Percentiles rank a stretch among this genome's conserved stretches.
Evolutionary conservation across 37 sponge, comb jelly and placozoan species (phyloP).

Genomic region (Cliona cf. orientalis): DNA sequence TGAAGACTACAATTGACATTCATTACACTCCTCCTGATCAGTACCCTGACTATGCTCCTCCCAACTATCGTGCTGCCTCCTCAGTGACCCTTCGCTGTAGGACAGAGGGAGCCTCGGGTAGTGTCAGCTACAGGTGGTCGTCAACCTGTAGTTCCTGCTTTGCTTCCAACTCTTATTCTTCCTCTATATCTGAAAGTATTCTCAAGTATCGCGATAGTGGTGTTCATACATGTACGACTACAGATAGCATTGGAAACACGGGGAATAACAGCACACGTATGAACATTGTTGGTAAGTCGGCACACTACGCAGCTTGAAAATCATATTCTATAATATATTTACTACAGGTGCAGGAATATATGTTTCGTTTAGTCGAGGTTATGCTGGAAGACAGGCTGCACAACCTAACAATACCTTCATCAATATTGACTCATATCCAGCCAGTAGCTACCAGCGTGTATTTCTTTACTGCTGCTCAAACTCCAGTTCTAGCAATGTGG

Average conservation of each 20-base stretch:
- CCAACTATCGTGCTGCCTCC: constrained; percentile 18
- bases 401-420: constrained; percentile 9
- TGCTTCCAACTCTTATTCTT: not conserved
- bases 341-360: constrained; percentile 5
- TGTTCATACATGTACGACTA: constrained; percentile 13
- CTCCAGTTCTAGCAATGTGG: not conserved
- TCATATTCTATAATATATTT: not conserved
- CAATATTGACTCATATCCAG: not conserved
- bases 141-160: constrained; percentile 19
- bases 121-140: constrained; percentile 4
- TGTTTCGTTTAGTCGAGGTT: not conserved
- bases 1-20: constrained; percentile 7
- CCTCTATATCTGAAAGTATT: constrained; percentile 3
- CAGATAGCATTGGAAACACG: constrained; percentile 2
- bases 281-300: constrained; percentile 14
- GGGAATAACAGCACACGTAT: not conserved
- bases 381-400: not conserved
- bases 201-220: not conserved
- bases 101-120: not conserved
- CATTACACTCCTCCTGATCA: constrained; percentile 15
- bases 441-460: not conserved
- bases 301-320: not conserved
- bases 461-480: constrained; percentile 8
- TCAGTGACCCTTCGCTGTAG: constrained; percentile 5
- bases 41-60: not conserved